A percentile compares a stretch with the other conserved stretches of the same genome.
phyloP scores from a whole-genome alignment of 2,113 vertebrate species.

The Perca schrenkii region DNA sequence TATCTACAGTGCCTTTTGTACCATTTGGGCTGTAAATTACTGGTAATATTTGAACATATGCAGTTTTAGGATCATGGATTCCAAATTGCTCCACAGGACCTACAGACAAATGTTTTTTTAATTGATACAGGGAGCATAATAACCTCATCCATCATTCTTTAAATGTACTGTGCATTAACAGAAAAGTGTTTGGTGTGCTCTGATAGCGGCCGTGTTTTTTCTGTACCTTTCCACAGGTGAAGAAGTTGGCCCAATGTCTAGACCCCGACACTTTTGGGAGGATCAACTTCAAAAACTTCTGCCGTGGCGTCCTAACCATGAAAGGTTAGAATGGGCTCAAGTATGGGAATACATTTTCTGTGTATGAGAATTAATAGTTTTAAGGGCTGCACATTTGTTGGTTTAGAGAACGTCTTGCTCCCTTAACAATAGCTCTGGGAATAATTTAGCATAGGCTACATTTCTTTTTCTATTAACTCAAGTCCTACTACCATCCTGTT shows the following conservation, averaged over 20 bases:
- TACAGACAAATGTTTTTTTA: neutral
- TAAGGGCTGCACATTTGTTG: neutral
- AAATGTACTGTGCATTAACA: neutral
- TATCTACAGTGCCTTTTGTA: neutral
- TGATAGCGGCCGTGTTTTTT: neutral
- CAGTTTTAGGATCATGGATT: neutral
- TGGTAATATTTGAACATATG: neutral
- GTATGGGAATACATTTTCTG: neutral
- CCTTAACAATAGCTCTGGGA: neutral
- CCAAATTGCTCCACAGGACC: neutral
- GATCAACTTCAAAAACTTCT: slow-evolving; percentile 94
- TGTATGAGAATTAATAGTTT: neutral
- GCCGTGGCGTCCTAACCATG: slow-evolving; percentile 91
- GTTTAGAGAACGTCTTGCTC: neutral
- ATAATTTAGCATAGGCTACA: neutral
- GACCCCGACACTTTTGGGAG: slow-evolving; percentile 89
- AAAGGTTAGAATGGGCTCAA: slow-evolving; percentile 84
- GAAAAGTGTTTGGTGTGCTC: neutral
- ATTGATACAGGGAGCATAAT: neutral
- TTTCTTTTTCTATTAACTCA: neutral
- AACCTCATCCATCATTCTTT: no score
- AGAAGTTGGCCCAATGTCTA: slow-evolving; percentile 88
- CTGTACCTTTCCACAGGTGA: slow-evolving; percentile 82
- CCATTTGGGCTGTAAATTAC: neutral
- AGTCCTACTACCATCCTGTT: neutral